A percentile compares a stretch with the other conserved stretches of the same genome.
These are phyloP conservation scores for Ormyrus nitidulus DNA, from an alignment of 2,888 invertebrate species.

Conservation along the genomic window DNA sequence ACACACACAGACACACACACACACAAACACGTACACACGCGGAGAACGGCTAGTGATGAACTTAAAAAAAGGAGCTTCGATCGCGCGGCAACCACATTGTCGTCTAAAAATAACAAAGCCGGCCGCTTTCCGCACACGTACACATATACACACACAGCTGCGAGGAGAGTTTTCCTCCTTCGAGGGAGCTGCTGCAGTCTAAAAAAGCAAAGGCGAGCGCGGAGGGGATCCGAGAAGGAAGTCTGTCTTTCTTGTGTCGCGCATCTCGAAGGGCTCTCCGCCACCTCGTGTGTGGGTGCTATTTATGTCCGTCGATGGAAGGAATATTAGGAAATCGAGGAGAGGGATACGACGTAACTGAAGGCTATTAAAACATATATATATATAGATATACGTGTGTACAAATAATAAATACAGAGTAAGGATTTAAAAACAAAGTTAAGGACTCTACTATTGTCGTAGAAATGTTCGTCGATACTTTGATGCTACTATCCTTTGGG, in stretches of 20 bases:
- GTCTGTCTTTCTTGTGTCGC: constrained; percentile 23
- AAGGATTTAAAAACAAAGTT: background rate
- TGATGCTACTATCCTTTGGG: constrained; percentile 28
- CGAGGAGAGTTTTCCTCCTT: constrained; percentile 9
- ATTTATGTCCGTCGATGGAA: constrained; percentile 11
- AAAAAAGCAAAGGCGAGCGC: background rate
- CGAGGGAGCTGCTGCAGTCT: background rate
- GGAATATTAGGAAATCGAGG: background rate
- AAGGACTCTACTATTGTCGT: background rate
- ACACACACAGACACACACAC: background rate
- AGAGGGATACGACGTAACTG: too few species aligned
- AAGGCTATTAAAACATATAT: too few species aligned
- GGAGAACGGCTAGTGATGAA: constrained; percentile 16
- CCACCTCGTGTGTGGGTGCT: background rate
- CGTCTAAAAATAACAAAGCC: constrained; percentile 59
- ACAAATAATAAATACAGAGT: background rate
- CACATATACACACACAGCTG: background rate
- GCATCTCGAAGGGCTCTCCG: background rate
- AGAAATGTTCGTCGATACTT: background rate
- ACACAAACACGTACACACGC: too few species aligned
- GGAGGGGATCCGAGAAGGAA: constrained; percentile 1
- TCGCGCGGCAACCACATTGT: constrained; percentile 37
- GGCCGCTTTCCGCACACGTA: background rate
- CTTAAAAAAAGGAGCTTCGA: constrained; percentile 50
- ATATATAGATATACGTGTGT: background rate